Conservation (phyloP, 2,113 vertebrate genomes). For the Sebastes schlegelii region DNA sequence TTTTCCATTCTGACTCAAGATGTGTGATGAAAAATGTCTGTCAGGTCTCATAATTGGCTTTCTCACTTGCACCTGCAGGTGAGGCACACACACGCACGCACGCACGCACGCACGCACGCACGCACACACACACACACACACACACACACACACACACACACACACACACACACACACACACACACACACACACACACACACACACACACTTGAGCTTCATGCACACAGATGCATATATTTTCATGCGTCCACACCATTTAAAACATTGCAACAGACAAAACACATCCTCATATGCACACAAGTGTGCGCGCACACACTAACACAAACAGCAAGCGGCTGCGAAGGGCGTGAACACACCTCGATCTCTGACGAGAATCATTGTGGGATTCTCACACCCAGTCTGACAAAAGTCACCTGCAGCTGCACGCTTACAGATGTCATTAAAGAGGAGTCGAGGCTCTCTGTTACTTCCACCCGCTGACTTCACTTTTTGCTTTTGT, state of each 20-base stretch:
- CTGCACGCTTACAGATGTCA: slow-evolving; percentile 15
- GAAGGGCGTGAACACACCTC: slow-evolving; percentile 58
- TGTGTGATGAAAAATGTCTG: neutral
- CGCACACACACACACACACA: slow-evolving; percentile 12
- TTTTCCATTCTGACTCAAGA: neutral
- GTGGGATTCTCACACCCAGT: slow-evolving; percentile 49
- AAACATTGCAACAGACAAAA: slow-evolving; percentile 15
- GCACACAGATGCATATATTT: slow-evolving; percentile 2
- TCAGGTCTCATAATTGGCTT: slow-evolving; percentile 62
- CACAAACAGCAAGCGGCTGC: neutral
- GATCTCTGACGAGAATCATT: slow-evolving; percentile 12
- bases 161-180: neutral
- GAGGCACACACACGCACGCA: neutral
- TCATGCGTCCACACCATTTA: neutral
- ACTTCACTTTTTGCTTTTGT: slow-evolving; percentile 6
- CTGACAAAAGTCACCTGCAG: slow-evolving; percentile 48
- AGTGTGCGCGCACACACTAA: neutral
- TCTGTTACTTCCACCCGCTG: neutral
- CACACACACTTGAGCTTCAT: neutral
- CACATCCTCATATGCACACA: neutral
- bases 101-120: slow-evolving; percentile 12
- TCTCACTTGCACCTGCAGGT: slow-evolving; percentile 57
- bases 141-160: no score
- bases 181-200: neutral
- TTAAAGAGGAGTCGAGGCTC: slow-evolving; percentile 7